Evolutionary conservation across 2,888 invertebrate genomes (phyloP).

Genomic region (Drosophila atripex): DNA sequence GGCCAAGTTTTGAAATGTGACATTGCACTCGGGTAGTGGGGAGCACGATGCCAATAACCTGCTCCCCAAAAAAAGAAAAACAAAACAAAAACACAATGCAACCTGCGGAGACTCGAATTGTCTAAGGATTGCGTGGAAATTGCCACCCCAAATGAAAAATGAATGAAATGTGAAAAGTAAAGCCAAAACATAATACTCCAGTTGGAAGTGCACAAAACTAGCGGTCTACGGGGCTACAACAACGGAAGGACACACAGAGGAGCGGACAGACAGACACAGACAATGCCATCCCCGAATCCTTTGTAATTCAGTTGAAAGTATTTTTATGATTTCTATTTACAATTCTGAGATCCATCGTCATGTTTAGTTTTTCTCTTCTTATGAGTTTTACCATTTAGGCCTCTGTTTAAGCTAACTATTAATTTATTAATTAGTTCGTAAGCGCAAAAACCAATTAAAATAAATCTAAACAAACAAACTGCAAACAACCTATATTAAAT

Average conservation of each 20-base stretch:
- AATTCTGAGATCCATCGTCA: slow-evolving; percentile 30
- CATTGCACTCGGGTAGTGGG: slow-evolving; percentile 29
- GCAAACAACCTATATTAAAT: slow-evolving; percentile 62
- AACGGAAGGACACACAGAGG: slow-evolving; percentile 18
- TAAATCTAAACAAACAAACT: slow-evolving; percentile 53
- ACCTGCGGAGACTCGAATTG: slow-evolving; percentile 82
- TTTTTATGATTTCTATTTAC: slow-evolving; percentile 36
- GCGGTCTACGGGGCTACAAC: slow-evolving; percentile 18
- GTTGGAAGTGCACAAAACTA: slow-evolving; percentile 42
- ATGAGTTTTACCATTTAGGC: slow-evolving; percentile 70
- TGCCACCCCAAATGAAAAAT: slow-evolving; percentile 7
- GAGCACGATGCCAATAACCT: slow-evolving; percentile 16
- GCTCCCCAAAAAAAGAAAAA: slow-evolving; percentile 7
- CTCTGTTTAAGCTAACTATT: slow-evolving; percentile 76
- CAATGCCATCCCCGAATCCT: slow-evolving; percentile 16
- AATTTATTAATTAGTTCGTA: slow-evolving; percentile 80
- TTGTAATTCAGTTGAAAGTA: slow-evolving; percentile 48
- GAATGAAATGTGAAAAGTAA: slow-evolving; percentile 9
- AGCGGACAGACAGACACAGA: slow-evolving; percentile 13
- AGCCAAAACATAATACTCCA: slow-evolving; percentile 28
- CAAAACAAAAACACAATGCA: slow-evolving; percentile 42
- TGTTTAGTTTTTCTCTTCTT: slow-evolving; percentile 55
- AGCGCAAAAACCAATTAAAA: slow-evolving; percentile 69
- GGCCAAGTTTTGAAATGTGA: slow-evolving; percentile 38
- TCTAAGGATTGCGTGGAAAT: slow-evolving; percentile 73